A percentile compares a stretch with the other conserved stretches of the same genome.
These are phyloP conservation scores for Coendou prehensilis DNA, from an alignment of 2,797 vertebrate genomes.

Conservation along the genomic window DNA sequence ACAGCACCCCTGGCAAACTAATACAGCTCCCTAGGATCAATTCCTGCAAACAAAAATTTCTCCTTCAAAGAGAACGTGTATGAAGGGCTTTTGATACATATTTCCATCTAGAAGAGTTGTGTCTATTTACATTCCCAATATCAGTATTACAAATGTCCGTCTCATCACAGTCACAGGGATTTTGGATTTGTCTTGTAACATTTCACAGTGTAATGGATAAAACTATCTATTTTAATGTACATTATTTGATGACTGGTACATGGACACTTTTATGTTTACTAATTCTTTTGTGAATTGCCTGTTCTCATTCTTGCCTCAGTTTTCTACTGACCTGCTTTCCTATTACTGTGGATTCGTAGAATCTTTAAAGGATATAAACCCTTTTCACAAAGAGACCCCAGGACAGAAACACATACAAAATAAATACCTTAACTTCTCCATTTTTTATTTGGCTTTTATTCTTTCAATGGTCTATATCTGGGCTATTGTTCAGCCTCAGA, in stretches of 20 bases:
- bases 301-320: neutral
- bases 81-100: neutral
- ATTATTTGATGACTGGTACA: neutral
- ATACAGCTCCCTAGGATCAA: neutral
- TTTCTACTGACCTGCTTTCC: neutral
- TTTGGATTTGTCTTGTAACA: neutral
- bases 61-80: neutral
- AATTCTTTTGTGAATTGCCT: neutral
- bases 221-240: neutral
- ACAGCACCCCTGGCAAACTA: neutral
- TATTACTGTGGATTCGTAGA: neutral
- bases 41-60: neutral
- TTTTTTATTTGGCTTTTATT: neutral
- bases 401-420: neutral
- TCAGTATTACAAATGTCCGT: neutral
- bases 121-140: neutral
- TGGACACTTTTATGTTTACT: neutral
- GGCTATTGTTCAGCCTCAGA: neutral
- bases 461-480: neutral
- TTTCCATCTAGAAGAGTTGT: neutral
- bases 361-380: neutral
- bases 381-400: neutral
- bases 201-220: neutral
- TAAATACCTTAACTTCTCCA: neutral
- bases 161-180: neutral